Conservation (phyloP, 2,113 vertebrate genomes). For the Oostethus manadensis region DNA sequence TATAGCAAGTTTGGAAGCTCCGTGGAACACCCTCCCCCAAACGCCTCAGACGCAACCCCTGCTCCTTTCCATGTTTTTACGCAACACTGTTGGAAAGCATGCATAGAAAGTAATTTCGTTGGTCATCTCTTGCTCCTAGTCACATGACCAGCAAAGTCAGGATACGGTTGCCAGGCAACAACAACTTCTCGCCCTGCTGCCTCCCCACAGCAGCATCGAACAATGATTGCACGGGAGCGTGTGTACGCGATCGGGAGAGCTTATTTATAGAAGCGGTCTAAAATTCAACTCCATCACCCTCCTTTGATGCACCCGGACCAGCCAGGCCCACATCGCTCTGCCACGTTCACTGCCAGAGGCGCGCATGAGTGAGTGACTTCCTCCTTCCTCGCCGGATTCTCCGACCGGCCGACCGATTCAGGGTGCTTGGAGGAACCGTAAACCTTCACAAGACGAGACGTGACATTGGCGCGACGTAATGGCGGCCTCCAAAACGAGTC, state of each 20-base stretch:
- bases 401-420: too few relatives aligned
- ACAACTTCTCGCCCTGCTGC: not conserved
- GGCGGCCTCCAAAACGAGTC: too few relatives aligned
- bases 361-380: not conserved
- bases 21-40: not conserved
- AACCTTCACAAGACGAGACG: too few relatives aligned
- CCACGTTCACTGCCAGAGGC: not conserved
- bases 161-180: constrained; percentile 1
- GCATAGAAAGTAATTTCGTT: constrained; percentile 1
- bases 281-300: not conserved
- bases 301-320: not conserved
- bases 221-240: not conserved
- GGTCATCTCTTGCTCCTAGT: not conserved
- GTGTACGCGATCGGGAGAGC: not conserved
- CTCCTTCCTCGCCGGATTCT: too few relatives aligned
- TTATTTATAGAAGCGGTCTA: constrained; percentile 3
- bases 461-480: too few relatives aligned
- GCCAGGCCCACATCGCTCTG: too few relatives aligned
- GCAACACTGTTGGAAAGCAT: not conserved
- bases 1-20: not conserved
- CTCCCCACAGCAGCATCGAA: not conserved
- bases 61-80: not conserved
- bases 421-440: too few relatives aligned
- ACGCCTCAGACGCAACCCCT: not conserved
- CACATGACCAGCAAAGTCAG: not conserved